Percentiles rank a stretch among this genome's conserved stretches.
Conservation (phyloP, 2,113 vertebrate species). For the Propithecus coquereli region DNA sequence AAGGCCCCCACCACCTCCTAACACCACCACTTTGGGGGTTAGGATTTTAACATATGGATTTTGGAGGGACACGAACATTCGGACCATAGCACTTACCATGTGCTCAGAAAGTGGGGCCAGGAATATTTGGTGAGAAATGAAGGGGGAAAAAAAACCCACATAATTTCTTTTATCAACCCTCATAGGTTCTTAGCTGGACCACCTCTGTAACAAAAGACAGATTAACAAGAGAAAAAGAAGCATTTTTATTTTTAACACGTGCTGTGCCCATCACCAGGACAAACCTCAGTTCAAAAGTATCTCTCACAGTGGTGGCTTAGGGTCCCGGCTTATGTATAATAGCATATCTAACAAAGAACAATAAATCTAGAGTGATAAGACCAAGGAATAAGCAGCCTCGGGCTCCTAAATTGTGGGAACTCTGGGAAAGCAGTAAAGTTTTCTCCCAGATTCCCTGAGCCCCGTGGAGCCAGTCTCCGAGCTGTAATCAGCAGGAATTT, state of each 20-base stretch:
- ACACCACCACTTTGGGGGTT: too few relatives aligned
- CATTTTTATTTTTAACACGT: not conserved
- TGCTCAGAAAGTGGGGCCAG: not conserved
- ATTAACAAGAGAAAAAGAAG: not conserved
- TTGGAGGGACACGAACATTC: not conserved
- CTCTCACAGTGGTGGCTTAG: not conserved
- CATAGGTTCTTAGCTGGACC: not conserved
- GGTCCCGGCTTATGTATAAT: not conserved
- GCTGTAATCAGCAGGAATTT: not conserved
- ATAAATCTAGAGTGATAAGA: not conserved
- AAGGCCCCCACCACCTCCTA: not conserved
- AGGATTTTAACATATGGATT: not conserved
- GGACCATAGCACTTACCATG: not conserved
- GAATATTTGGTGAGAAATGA: not conserved
- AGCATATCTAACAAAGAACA: not conserved
- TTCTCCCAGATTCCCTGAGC: not conserved
- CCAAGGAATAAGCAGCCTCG: not conserved
- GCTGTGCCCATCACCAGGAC: not conserved
- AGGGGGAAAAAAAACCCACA: not conserved
- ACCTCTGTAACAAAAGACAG: not conserved
- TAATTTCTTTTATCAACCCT: not conserved
- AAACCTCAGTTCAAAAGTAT: not conserved
- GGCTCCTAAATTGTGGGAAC: not conserved
- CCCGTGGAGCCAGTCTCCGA: not conserved
- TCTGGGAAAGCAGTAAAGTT: not conserved